Conservation (phyloP, 1,140 invertebrate genomes). For the Cotesia chilonis region DNA sequence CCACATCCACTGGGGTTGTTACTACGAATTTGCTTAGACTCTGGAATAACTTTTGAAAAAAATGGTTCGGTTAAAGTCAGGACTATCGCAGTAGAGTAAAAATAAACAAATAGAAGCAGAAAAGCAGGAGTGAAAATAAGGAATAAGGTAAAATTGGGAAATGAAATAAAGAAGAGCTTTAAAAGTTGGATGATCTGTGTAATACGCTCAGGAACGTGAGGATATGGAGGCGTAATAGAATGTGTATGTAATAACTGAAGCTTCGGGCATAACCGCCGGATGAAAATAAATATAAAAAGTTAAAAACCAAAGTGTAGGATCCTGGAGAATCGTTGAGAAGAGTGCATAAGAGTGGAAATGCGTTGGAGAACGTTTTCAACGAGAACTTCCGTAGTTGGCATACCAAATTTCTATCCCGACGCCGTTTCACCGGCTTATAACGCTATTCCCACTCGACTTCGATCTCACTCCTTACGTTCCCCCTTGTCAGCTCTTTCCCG, state of each 20-base stretch:
- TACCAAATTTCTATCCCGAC: slow-evolving; percentile 48
- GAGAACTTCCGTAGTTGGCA: slow-evolving; percentile 45
- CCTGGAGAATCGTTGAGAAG: slow-evolving; percentile 43
- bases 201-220: slow-evolving; percentile 49
- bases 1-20: slow-evolving; percentile 38
- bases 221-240: slow-evolving; percentile 57
- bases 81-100: slow-evolving; percentile 3
- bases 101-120: slow-evolving; percentile 33
- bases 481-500: background rate
- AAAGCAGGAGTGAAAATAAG: slow-evolving; percentile 1
- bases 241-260: slow-evolving; percentile 61
- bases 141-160: background rate
- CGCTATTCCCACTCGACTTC: slow-evolving; percentile 16
- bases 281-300: slow-evolving; percentile 25
- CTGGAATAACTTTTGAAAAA: slow-evolving; percentile 42
- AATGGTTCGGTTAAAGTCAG: too few relatives aligned
- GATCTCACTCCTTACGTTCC: slow-evolving; percentile 10
- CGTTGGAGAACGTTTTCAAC: slow-evolving; percentile 14
- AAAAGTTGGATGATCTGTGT: slow-evolving; percentile 48
- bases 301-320: slow-evolving; percentile 37
- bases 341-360: slow-evolving; percentile 30
- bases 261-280: slow-evolving; percentile 23
- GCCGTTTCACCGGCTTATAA: slow-evolving; percentile 25
- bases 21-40: slow-evolving; percentile 39
- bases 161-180: slow-evolving; percentile 18